phyloP scores from a whole-genome alignment of 2,797 vertebrate genomes.

The Tiaroga cobitis region DNA sequence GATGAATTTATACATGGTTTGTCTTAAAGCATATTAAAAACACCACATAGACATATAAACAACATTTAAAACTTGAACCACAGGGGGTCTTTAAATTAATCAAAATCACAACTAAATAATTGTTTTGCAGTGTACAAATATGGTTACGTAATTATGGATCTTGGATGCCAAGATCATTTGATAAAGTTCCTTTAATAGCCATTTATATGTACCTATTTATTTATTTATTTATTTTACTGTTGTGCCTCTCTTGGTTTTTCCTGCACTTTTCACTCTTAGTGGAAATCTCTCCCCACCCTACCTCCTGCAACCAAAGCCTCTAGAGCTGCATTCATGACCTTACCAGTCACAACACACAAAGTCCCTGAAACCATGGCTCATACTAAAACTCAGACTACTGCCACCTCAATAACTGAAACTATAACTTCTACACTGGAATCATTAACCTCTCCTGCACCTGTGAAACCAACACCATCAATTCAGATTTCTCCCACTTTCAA shows the following conservation, averaged over 20 bases:
- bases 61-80: not conserved
- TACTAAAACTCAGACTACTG: constrained; percentile 48
- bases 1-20: not conserved
- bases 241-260: constrained; percentile 68
- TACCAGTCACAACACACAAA: constrained; percentile 50
- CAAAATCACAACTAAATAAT: not conserved
- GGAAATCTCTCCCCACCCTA: constrained; percentile 73
- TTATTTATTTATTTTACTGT: constrained; percentile 65
- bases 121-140: not conserved
- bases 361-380: constrained; percentile 59
- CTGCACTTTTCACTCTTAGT: constrained; percentile 70
- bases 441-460: constrained; percentile 60
- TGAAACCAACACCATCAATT: constrained; percentile 52
- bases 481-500: constrained; percentile 64
- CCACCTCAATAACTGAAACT: constrained; percentile 39
- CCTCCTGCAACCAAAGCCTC: constrained; percentile 69
- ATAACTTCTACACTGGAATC: constrained; percentile 50
- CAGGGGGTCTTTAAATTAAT: not conserved
- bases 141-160: not conserved
- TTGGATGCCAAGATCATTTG: constrained; percentile 36
- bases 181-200: constrained; percentile 64
- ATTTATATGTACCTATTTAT: constrained; percentile 58
- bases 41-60: not conserved
- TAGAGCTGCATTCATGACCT: constrained; percentile 58
- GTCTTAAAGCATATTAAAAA: not conserved